phyloP scores from a whole-genome alignment of 1,140 invertebrate species.

The Bombus huntii region DNA sequence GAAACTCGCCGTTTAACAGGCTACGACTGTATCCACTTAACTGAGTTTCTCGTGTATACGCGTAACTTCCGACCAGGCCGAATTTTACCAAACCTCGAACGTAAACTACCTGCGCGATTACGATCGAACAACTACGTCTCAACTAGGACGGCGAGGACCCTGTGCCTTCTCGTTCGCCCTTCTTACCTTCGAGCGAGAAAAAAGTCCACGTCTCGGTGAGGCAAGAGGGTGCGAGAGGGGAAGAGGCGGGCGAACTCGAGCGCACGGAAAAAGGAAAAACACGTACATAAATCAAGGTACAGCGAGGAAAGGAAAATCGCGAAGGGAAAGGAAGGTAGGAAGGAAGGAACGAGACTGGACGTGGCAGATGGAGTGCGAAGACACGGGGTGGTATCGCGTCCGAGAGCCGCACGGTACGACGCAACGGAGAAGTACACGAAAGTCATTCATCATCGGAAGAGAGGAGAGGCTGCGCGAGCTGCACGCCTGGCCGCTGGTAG shows the following conservation, averaged over 20 bases:
- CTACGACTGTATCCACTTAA: conserved; percentile 66
- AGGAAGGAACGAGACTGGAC: not conserved
- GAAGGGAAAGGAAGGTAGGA: not conserved
- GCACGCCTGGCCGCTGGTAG: conserved; percentile 2
- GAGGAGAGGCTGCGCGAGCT: conserved; percentile 53
- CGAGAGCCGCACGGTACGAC: conserved; percentile 19
- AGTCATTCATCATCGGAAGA: conserved; percentile 72
- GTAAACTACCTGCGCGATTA: not conserved
- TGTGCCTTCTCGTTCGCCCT: not conserved
- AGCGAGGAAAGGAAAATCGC: not conserved
- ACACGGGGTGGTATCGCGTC: conserved; percentile 46
- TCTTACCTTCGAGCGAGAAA: not conserved
- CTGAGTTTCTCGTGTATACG: conserved; percentile 17
- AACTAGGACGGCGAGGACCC: not conserved
- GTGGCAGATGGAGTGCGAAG: conserved; percentile 58
- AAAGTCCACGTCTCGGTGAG: not conserved
- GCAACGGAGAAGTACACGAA: conserved; percentile 49
- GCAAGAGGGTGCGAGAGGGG: not conserved
- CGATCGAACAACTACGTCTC: not conserved
- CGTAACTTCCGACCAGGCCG: not conserved
- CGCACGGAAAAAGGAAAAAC: too few relatives aligned
- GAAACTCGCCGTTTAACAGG: conserved; percentile 60
- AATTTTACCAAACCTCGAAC: not conserved
- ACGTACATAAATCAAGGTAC: too few relatives aligned
- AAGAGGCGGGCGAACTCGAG: too few relatives aligned